Evolutionary conservation across 2,888 invertebrate species (phyloP), one percentile per base, ranked within the genome.

Genomic region (Mayetiola destructor): DNA sequence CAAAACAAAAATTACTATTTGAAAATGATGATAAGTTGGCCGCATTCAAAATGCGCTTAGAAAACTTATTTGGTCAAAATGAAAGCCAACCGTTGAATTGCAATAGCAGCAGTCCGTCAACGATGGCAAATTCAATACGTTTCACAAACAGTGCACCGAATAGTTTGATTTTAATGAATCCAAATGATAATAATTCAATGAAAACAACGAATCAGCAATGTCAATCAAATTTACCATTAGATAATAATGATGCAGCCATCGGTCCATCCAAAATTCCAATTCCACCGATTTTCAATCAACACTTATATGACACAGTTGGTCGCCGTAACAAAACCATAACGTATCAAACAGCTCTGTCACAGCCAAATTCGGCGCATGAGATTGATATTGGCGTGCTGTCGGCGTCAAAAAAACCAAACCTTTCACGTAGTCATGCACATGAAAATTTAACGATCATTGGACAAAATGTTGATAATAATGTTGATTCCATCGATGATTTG

Each of bases 31-130:
- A 23, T 6, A 9, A 48, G 2, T 27, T 23, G 5, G 5, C 16
- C n/a, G 48, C 48, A n/a, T 27, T 48, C 16, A 48, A 48, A 48
- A 48, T 48, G 48, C 48, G 48, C 16, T 27, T 48, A n/a, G 48
- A 48, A 10, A 23, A 27, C 27, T 48, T 48, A n/a, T 48, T 48
- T n/a, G 29, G 48, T 48, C 48, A 48, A 48, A 48, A n/a, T 20
- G 48, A 27, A n/a, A 27, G 1, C 5, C 10, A 21, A 42, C 12
- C 42, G 42, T 6, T 27, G 42, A 23, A 42, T 42, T 23, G 21
- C 3, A 42, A 23, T 18, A n/a, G n/a, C n/a, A n/a, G n/a, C n/a
- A 42, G 42, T 23, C 42, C 42, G n/a, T n/a, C n/a, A 27, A 27
- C 9, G 5, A 4, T 2, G 37, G 14, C 8, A 9, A 4, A 37